Evolutionary conservation across 53 echinoderm and acorn worm species (phyloP).

Genomic region (Holothuria leucospilota): DNA sequence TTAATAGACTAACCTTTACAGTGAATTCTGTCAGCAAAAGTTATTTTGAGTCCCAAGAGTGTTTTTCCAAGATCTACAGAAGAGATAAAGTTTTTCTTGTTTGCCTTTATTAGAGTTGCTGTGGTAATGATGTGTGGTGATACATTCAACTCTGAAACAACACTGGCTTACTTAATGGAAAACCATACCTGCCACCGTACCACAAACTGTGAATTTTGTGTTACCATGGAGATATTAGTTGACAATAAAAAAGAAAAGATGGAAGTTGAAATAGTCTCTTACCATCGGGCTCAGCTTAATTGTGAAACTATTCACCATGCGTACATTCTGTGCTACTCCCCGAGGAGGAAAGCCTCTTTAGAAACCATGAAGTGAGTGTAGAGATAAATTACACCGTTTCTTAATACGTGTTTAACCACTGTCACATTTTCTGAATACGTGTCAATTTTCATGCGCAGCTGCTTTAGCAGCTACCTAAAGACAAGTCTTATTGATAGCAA

Average conservation of each 20-base stretch:
- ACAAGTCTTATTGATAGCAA: too few relatives aligned
- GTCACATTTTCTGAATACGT: too few relatives aligned
- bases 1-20: too few relatives aligned
- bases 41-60: too few relatives aligned
- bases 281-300: conserved; percentile 73
- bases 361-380: conserved; percentile 56
- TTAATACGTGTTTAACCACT: too few relatives aligned
- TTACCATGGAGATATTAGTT: conserved; percentile 75
- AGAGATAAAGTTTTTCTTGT: background rate
- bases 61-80: too few relatives aligned
- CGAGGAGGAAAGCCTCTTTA: conserved; percentile 82
- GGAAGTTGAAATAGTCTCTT: conserved; percentile 81
- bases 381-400: too few relatives aligned
- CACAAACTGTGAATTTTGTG: conserved; percentile 42
- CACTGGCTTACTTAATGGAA: conserved; percentile 69
- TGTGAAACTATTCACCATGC: conserved; percentile 76
- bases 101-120: conserved; percentile 66
- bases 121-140: conserved; percentile 92
- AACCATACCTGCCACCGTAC: conserved; percentile 59
- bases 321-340: conserved; percentile 86
- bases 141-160: conserved; percentile 70
- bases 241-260: conserved; percentile 71
- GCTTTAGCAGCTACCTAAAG: too few relatives aligned
- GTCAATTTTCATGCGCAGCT: too few relatives aligned
- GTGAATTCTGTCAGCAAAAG: too few relatives aligned